Base-by-base conservation (phyloP, 2,113 vertebrate genomes). In the Eulemur macaco region DNA sequence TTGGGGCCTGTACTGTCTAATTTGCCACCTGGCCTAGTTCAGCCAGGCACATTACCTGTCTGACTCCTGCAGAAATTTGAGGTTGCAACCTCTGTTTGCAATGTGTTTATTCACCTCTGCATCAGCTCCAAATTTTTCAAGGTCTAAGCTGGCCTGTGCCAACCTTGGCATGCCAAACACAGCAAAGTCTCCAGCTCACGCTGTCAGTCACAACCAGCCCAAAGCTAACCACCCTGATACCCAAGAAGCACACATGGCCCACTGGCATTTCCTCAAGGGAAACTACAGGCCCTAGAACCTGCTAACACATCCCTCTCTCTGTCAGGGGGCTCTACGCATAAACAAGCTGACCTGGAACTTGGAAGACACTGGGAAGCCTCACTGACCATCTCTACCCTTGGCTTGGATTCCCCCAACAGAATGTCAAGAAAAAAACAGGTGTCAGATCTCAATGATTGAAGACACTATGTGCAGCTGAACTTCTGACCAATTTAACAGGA, bases 101-200 rank as follows among this genome's bases (percentile, higher is more conserved):
- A 63, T 68, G 52, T 39, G 17, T 60, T 82, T 95, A 45, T 60
- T 66, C 63, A 96, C 63, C 37, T 96, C 84, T 68, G 39, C 47
- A 83, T 63, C 45, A 80, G 39, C 31, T 69, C 66, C 76, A 94
- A 87, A 29, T 90, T 88, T 94, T 81, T 77, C 86, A 94, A 81
- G 58, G 81, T 83, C 63, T 86, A 54, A 78, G 39, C 21, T 91
- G 73, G 29, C 58, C 56, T 89, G 25, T 71, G 68, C 74, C 78
- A 92, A 94, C 3, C 13, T 14, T 3, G 21, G n/a, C n/a, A 90
- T 50, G 87, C 54, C 69, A 82, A 95, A 95, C 5, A 11, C 1
- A 74, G 71, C 37, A 60, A 68, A 50, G 5, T 1, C 18, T 93
- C 8, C 17, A 84, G 56, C 7, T 56, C 45, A 64, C 1, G 18